Conservation (phyloP, 2,797 vertebrate genomes). For the Myotis planiceps region DNA sequence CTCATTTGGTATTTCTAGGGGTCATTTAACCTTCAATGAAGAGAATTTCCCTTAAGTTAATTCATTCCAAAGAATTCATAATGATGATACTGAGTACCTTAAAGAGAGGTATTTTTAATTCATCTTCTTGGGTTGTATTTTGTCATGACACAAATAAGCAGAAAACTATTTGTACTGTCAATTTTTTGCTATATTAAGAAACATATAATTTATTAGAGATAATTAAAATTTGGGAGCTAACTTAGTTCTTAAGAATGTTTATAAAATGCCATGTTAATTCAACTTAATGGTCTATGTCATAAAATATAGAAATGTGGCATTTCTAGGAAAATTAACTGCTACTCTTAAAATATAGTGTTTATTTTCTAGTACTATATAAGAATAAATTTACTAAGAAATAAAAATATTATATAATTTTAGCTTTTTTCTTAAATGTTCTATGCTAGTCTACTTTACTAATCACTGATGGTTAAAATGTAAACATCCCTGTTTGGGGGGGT, state of each 20-base stretch:
- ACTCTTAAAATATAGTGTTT: background rate
- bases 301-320: background rate
- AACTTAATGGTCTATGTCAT: background rate
- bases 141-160: background rate
- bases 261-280: background rate
- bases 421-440: background rate
- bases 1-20: conserved; percentile 48
- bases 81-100: background rate
- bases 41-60: background rate
- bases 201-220: background rate
- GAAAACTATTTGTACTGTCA: background rate
- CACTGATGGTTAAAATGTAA: background rate
- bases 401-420: background rate
- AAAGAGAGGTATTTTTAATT: background rate
- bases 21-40: conserved; percentile 31
- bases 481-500: background rate
- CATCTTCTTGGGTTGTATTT: background rate
- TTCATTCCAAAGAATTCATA: background rate
- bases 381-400: background rate
- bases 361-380: background rate
- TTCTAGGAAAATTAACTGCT: background rate
- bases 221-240: background rate
- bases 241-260: background rate
- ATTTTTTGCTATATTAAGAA: background rate
- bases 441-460: background rate